Percentiles rank a stretch among this genome's conserved stretches.
These are phyloP conservation scores for Pristiophorus japonicus DNA, from an alignment of 2,113 vertebrate genomes.

Conservation along the genomic window DNA sequence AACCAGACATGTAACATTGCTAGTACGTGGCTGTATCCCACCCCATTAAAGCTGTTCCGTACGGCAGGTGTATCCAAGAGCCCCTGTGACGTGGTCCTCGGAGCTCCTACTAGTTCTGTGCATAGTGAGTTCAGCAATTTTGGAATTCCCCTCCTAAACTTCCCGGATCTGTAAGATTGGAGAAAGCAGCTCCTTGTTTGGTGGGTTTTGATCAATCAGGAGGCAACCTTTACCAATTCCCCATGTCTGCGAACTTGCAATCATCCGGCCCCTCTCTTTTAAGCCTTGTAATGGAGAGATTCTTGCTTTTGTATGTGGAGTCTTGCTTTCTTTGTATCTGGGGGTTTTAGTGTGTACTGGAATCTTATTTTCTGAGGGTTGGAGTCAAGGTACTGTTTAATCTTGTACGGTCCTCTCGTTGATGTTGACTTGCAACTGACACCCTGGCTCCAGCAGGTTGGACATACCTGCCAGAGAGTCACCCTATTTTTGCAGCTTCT, in stretches of 20 bases:
- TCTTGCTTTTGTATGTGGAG: background rate
- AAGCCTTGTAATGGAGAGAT: background rate
- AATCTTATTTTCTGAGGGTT: too few relatives aligned
- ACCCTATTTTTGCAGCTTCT: background rate
- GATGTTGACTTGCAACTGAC: background rate
- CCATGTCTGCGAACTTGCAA: background rate
- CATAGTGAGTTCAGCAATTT: background rate
- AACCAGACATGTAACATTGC: too few relatives aligned
- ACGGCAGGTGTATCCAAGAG: too few relatives aligned
- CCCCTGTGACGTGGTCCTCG: background rate
- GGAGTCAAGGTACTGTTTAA: background rate
- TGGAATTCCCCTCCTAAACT: background rate
- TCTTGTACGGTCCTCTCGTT: background rate
- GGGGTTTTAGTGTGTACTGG: too few relatives aligned
- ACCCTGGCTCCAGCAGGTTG: background rate
- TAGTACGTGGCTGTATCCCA: too few relatives aligned
- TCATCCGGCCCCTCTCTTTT: too few relatives aligned
- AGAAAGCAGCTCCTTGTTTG: too few relatives aligned
- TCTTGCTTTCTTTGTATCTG: too few relatives aligned
- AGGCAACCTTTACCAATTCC: background rate
- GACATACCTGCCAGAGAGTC: background rate
- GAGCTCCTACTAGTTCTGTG: background rate
- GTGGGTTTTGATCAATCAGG: too few relatives aligned
- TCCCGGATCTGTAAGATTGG: too few relatives aligned
- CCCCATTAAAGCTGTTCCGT: too few relatives aligned